Evolutionary conservation across 2,888 invertebrate genomes (phyloP).

Genomic region (Acanthosoma haemorrhoidale): DNA sequence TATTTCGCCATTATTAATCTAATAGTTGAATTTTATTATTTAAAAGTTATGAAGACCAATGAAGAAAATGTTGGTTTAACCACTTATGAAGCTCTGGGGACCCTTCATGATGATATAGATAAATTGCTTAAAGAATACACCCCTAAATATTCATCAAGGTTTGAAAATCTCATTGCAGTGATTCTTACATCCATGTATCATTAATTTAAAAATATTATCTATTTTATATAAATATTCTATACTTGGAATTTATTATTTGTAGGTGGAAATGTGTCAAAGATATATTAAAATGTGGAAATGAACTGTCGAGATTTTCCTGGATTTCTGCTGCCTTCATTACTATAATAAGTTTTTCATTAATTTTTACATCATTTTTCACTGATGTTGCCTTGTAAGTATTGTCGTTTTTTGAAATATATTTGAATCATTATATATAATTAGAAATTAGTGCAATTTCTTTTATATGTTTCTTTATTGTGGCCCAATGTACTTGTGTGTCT

Average conservation of each 20-base stretch:
- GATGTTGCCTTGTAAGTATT: conserved; percentile 31
- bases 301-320: conserved; percentile 62
- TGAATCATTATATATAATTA: too few relatives aligned
- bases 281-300: conserved; percentile 53
- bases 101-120: conserved; percentile 33
- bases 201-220: too few relatives aligned
- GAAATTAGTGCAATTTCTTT: too few relatives aligned
- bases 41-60: conserved; percentile 11
- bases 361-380: conserved; percentile 47
- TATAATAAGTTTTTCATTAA: conserved; percentile 52
- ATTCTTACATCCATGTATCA: too few relatives aligned
- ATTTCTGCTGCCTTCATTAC: conserved; percentile 56
- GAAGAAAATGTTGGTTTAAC: conserved; percentile 34
- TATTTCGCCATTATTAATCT: too few relatives aligned
- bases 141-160: conserved; percentile 23
- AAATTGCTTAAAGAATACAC: conserved; percentile 30
- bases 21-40: too few relatives aligned
- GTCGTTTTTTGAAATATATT: conserved; percentile 53
- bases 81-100: conserved; percentile 35
- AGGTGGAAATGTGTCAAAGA: conserved; percentile 49
- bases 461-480: too few relatives aligned
- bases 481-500: too few relatives aligned
- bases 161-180: too few relatives aligned
- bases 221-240: too few relatives aligned
- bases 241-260: background rate